These are phyloP conservation scores for Ciona savignyi DNA, from an alignment of 23 tunicate species.

Conservation along the genomic window DNA sequence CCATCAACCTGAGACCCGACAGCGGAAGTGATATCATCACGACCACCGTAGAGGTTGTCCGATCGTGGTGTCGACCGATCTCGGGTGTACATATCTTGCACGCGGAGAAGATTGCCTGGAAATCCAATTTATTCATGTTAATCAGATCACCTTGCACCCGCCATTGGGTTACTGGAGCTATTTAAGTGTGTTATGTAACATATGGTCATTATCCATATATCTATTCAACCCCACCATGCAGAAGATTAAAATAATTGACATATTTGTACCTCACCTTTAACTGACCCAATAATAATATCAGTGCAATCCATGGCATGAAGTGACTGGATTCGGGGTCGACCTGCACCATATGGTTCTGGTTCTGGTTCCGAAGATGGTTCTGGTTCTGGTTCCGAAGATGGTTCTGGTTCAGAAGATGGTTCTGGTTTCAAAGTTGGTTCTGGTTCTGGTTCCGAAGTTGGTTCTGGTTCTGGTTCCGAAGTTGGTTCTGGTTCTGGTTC, in stretches of 20 bases:
- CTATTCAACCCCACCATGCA: no score
- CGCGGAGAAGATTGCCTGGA: conserved; percentile 21
- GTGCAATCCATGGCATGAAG: conserved; percentile 29
- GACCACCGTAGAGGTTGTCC: conserved; percentile 39
- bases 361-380: neutral
- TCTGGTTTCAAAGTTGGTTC: conserved; percentile 5
- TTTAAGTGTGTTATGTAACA: no score
- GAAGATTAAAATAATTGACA: neutral
- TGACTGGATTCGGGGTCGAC: neutral
- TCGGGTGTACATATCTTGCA: conserved; percentile 28
- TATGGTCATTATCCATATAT: no score
- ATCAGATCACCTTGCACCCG: no score
- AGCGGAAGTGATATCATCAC: conserved; percentile 44
- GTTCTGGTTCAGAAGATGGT: conserved; percentile 15
- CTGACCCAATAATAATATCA: conserved; percentile 27
- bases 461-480: neutral
- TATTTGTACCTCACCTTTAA: conserved; percentile 24
- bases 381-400: conserved; percentile 20
- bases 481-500: neutral
- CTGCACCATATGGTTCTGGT: conserved; percentile 4
- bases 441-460: neutral
- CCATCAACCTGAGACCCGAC: conserved; percentile 28
- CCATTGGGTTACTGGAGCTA: no score
- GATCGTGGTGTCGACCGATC: conserved; percentile 28
- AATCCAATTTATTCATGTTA: no score